Evolutionary conservation across 2,113 vertebrate genomes (phyloP), one percentile per base, ranked within the genome.

Genomic region (Pavo muticus): DNA sequence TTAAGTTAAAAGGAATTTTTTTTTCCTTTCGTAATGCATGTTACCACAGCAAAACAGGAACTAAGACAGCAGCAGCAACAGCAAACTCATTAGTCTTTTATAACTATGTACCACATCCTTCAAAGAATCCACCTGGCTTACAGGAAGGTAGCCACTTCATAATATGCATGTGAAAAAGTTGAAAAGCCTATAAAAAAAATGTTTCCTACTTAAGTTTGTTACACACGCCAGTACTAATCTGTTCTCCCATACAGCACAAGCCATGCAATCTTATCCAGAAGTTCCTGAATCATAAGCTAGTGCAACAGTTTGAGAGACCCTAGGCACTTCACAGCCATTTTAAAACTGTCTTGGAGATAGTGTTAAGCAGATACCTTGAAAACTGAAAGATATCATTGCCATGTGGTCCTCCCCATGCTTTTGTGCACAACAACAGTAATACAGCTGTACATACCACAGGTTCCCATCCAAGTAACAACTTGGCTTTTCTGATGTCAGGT

Each of bases 401-500:
- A 18, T 1, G 13, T 32, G 35, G 35, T 45, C 14, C 23, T 45
- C 25, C 15, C 42, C n/a, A 14, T 23, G 25, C 37, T 74, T 71
- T 60, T 35, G 14, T 25, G 50, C 16, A 39, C 27, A 78, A n/a
- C 4, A 42, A 71, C 2, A 60, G 5, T 29, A 9, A 44, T 10
- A 10, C 4, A 79, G 59, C 8, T 35, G 3, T 87, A 98, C 99
- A 6, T 98, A 99, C 99, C 99, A 99, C 99, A 2, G 99, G 99
- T 76, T 99, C 99, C 99, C 99, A 99, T 57, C 98, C 99, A 45
- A 99, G 98, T 97, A 99, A 81, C 96, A 98, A 97, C 90, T 99
- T 99, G 37, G 99, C 99, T 97, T 99, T 99, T 70, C 96, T 98
- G 96, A 99, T 99, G 94, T 99, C 99, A 11, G 99, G 99, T 94